phyloP scores from a whole-genome alignment of 53 echinoderm and acorn worm genomes.

The Echinometra lucunter region DNA sequence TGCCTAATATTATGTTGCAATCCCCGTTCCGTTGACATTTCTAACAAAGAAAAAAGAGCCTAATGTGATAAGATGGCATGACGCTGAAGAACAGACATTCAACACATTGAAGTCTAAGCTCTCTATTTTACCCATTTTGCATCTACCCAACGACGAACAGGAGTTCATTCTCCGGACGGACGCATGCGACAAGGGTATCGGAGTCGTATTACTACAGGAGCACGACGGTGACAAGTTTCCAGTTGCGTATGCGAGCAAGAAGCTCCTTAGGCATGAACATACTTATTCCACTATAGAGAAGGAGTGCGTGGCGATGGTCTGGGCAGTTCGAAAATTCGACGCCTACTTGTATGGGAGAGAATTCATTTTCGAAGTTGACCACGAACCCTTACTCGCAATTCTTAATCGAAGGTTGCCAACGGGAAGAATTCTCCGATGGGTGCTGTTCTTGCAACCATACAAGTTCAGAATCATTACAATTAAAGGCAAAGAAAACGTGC shows the following conservation, averaged over 20 bases:
- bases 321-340: neutral
- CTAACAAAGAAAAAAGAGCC: constrained; percentile 22
- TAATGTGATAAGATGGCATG: neutral
- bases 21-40: constrained; percentile 54
- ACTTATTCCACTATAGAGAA: neutral
- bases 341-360: constrained; percentile 59
- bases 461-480: neutral
- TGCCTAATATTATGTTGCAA: constrained; percentile 67
- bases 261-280: neutral
- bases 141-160: constrained; percentile 49
- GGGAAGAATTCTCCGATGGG: constrained; percentile 69
- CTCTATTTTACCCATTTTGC: constrained; percentile 36
- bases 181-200: neutral
- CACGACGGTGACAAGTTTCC: neutral
- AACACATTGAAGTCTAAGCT: constrained; percentile 22
- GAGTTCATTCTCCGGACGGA: constrained; percentile 61
- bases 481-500: constrained; percentile 61
- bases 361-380: constrained; percentile 69
- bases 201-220: constrained; percentile 59
- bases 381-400: constrained; percentile 67
- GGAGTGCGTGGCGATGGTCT: constrained; percentile 36
- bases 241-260: neutral
- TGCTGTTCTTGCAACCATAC: constrained; percentile 69
- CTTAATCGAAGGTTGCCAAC: constrained; percentile 58
- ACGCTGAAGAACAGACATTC: neutral